Conservation (phyloP, 2,888 invertebrate genomes). For the Bedellia somnulentella region DNA sequence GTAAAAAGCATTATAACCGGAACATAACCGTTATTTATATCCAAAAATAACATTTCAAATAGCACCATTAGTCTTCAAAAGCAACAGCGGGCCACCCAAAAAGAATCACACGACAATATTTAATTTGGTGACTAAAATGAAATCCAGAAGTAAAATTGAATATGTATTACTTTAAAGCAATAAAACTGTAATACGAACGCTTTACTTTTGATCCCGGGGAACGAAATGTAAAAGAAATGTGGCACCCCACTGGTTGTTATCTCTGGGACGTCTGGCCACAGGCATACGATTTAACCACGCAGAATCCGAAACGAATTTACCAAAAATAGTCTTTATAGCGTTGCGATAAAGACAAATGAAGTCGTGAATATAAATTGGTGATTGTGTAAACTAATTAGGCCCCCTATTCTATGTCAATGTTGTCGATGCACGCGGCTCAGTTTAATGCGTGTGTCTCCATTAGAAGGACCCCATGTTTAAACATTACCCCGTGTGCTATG, state of each 20-base stretch:
- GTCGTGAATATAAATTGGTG: background rate
- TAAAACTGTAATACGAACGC: conserved; percentile 28
- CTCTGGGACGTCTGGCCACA: conserved; percentile 33
- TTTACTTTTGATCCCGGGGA: conserved; percentile 26
- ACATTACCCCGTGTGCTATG: conserved; percentile 13
- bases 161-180: conserved; percentile 30
- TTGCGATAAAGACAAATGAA: background rate
- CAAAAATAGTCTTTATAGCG: background rate
- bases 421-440: conserved; percentile 45
- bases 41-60: no score
- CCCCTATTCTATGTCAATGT: conserved; percentile 51
- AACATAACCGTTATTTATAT: no score
- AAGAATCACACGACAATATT: conserved; percentile 3
- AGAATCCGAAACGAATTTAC: background rate
- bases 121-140: conserved; percentile 17
- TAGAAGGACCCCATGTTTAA: conserved; percentile 18
- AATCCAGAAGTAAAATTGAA: conserved; percentile 27
- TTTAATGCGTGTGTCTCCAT: conserved; percentile 60
- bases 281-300: conserved; percentile 14
- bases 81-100: no score
- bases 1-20: no score
- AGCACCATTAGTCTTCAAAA: no score
- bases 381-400: conserved; percentile 48
- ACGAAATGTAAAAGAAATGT: conserved; percentile 26
- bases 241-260: conserved; percentile 24